phyloP scores from a whole-genome alignment of 2,113 vertebrate species.

The Poeciliopsis prolifica region DNA sequence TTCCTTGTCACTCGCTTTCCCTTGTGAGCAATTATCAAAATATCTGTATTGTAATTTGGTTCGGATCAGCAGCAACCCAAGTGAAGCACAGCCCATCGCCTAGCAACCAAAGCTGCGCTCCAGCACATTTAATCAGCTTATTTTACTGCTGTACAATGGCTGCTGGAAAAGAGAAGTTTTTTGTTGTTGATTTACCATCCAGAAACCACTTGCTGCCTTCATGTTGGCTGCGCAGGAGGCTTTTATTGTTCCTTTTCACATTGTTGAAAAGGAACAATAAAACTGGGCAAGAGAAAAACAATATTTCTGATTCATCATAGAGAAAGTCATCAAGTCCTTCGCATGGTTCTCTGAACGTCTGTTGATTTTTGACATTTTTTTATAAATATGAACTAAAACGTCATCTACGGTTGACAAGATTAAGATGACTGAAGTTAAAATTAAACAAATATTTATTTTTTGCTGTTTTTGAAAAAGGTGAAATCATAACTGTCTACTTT shows the following conservation, averaged over 20 bases:
- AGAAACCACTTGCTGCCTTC: too few species aligned
- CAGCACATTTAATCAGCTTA: too few species aligned
- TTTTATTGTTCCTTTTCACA: too few species aligned
- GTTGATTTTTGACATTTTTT: not conserved
- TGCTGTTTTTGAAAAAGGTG: not conserved
- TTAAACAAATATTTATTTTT: not conserved
- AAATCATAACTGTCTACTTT: not conserved
- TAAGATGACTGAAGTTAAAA: not conserved
- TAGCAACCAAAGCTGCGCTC: too few species aligned
- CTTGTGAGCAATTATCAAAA: constrained; percentile 10
- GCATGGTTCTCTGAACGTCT: not conserved
- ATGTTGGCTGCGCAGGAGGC: too few species aligned
- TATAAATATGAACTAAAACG: not conserved
- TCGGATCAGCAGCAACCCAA: not conserved
- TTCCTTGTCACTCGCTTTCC: constrained; percentile 21
- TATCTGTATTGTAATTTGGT: not conserved
- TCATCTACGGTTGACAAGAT: not conserved
- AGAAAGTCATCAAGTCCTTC: not conserved
- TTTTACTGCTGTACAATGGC: too few species aligned
- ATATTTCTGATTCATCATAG: not conserved
- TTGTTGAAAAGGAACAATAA: not conserved
- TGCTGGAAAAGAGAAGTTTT: too few species aligned
- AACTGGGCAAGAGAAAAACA: not conserved
- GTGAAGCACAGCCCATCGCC: too few species aligned
- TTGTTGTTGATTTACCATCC: too few species aligned